phyloP scores from a whole-genome alignment of 1,140 invertebrate species.

The Brachionus paranguensis region DNA sequence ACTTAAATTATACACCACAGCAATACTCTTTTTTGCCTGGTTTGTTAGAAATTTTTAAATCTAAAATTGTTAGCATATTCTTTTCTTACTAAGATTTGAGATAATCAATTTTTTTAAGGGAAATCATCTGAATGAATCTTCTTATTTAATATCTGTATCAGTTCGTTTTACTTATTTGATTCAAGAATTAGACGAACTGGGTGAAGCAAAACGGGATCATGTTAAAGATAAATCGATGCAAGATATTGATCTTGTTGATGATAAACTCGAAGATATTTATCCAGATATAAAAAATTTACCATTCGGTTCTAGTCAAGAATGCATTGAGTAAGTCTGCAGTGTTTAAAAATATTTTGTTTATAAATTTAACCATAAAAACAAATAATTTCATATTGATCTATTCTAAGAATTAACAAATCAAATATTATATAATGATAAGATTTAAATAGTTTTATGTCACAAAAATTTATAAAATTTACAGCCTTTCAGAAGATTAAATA shows the following conservation, averaged over 20 bases:
- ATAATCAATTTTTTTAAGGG: constrained; percentile 22
- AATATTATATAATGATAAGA: no score
- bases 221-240: constrained; percentile 46
- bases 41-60: constrained; percentile 56
- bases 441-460: no score
- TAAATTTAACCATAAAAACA: no score
- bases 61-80: constrained; percentile 51
- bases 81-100: not conserved
- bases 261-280: constrained; percentile 61
- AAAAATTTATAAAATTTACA: no score
- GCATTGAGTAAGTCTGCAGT: constrained; percentile 59
- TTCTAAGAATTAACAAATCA: no score
- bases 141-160: constrained; percentile 64
- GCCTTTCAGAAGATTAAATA: no score
- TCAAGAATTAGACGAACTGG: constrained; percentile 46
- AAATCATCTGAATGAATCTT: constrained; percentile 37
- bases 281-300: constrained; percentile 65
- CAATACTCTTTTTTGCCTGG: constrained; percentile 74
- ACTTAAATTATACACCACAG: constrained; percentile 71
- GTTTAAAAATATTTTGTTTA: not conserved
- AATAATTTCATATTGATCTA: no score
- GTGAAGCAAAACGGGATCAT: not conserved
- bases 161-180: constrained; percentile 75
- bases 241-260: constrained; percentile 63
- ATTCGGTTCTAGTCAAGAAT: constrained; percentile 75